Conservation (phyloP, 2,113 vertebrate genomes). For the Gallinago media region DNA sequence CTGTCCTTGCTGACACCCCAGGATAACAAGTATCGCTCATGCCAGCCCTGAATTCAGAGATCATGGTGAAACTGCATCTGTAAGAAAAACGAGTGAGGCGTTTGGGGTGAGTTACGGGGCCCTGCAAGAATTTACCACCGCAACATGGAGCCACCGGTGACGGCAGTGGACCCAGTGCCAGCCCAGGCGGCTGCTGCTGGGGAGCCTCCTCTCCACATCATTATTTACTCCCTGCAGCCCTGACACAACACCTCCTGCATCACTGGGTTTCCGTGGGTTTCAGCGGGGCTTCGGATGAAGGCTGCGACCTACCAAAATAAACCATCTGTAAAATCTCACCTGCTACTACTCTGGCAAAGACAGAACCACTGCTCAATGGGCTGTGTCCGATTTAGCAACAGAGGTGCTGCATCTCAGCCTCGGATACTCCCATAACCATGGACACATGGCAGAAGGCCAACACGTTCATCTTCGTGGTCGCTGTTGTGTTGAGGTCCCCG, state of each 20-base stretch:
- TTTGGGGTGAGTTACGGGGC: constrained; percentile 17
- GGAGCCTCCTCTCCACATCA: not conserved
- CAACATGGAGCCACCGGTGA: not conserved
- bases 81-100: not conserved
- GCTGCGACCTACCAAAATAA: not conserved
- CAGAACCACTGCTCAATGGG: not conserved
- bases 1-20: not conserved
- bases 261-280: accelerated
- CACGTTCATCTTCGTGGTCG: not conserved
- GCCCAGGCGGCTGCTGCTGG: not conserved
- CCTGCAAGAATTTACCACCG: not conserved
- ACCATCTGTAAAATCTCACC: not conserved
- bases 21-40: not conserved
- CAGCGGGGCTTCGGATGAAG: not conserved
- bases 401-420: not conserved
- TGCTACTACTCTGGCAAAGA: not conserved
- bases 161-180: not conserved
- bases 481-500: not conserved
- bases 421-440: not conserved
- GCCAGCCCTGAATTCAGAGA: constrained; percentile 5
- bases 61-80: constrained; percentile 22
- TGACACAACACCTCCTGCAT: not conserved
- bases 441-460: not conserved
- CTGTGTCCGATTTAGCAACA: not conserved
- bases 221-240: not conserved